Evolutionary conservation across 2,113 vertebrate genomes (phyloP), one percentile per base, ranked within the genome.

Genomic region (Copsychus sechellarum): DNA sequence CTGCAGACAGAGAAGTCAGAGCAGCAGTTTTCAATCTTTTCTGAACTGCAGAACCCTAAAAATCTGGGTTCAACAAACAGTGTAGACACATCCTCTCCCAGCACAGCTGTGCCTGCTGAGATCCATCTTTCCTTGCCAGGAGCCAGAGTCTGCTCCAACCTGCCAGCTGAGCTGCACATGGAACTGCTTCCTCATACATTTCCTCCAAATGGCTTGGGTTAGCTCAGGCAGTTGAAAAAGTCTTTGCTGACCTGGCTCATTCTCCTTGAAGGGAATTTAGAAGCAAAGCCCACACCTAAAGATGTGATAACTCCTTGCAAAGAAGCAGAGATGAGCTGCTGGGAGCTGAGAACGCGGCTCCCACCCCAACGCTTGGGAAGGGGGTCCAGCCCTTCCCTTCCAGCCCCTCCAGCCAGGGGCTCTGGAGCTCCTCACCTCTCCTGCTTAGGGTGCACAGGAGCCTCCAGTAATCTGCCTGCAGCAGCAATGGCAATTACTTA

Each of bases 91-190:
- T 88, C 31, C 67, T 92, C 76, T 67, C 56, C 86, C 83, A 81
- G 29, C 91, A 81, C 95, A 97, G 96, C 96, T 94, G 94, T 62
- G 88, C 94, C 95, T 97, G 95, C 96, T 84, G 96, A 92, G 96
- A 93, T 88, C 71, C 47, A 64, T 86, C 88, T 93, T 88, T 66
- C 86, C 43, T 33, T 86, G 94, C 96, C 96, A 97, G 91, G 34
- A 85, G 72, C 79, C 9, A 14, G 66, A 93, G 86, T 67, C 50
- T 0, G 2, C 86, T 86, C 80, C 82, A 80, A 22, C 56, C 82
- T 5, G 76, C 95, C 95, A 95, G 88, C 94, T 86, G 92, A 93
- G 92, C 56, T 86, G 76, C 72, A 73, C 94, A 56, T 86, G 6
- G 10, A 73, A 90, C 54, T 88, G 86, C 86, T 92, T 94, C 86